Evolutionary conservation across 2,113 vertebrate genomes (phyloP), one percentile per base, ranked within the genome.

Genomic region (Triplophysa rosa): DNA sequence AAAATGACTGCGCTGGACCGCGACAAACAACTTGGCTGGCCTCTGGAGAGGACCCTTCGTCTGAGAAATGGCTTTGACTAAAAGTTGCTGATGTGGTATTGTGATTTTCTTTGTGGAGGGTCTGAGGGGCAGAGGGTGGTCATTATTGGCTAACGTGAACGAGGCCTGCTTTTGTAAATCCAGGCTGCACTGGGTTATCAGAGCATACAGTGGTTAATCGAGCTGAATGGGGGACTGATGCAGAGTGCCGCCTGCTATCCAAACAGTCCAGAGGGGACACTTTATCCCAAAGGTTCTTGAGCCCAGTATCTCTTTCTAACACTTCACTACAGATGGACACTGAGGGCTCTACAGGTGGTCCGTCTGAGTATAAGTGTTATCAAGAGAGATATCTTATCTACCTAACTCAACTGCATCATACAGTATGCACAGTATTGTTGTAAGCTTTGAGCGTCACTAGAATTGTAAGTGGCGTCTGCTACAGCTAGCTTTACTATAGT

Each of bases 121-220:
- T 75, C 83, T 47, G 56, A 63, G 37, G 21, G 10, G 67, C 42
- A 23, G 19, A 77, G 29, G 61, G 61, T 71, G 72, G 69, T 82
- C 84, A 82, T 82, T 85, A 82, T 63, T 74, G 72, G 73, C 75
- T 81, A 74, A 74, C 69, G 66, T 24, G 66, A 84, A 81, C 83
- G 52, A 68, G 75, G 45, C 66, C 8, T 19, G 59, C n/a, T 78
- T 67, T 85, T 78, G 45, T 52, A 40, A 74, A 75, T 68, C 26
- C 23, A 42, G 64, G 67, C 68, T 54, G 72, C 67, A 67, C 54
- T 21, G 54, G 54, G n/a, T n/a, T 67, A 87, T 88, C 82, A 85
- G 83, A 80, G 54, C 26, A 78, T 67, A 67, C 74, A 62, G 64
- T 67, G 80, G 78, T 83, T 87, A 86, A 88, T 87, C 76, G 80